phyloP scores from a whole-genome alignment of 2,797 vertebrate genomes.

The Coranthus polyacanthus region DNA sequence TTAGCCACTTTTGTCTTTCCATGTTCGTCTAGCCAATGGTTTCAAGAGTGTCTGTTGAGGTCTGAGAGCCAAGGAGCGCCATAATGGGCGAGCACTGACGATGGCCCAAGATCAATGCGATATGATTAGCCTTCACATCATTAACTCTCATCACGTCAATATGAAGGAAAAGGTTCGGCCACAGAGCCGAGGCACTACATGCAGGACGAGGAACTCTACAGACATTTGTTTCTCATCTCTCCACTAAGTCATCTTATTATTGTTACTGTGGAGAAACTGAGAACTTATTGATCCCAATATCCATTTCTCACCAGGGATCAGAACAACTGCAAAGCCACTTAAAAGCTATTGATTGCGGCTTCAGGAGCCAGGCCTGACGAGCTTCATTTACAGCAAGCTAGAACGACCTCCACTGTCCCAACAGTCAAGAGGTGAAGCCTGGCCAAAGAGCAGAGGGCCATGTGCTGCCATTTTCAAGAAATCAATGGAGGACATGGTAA shows the following conservation, averaged over 20 bases:
- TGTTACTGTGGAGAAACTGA: slow-evolving; percentile 58
- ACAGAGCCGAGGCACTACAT: slow-evolving; percentile 5
- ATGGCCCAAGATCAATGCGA: slow-evolving; percentile 30
- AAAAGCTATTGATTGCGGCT: slow-evolving; percentile 82
- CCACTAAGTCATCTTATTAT: slow-evolving; percentile 52
- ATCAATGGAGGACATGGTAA: not conserved
- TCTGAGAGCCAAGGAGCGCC: slow-evolving; percentile 15
- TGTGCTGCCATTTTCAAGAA: not conserved
- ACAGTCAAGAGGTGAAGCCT: slow-evolving; percentile 17
- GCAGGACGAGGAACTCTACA: slow-evolving; percentile 3
- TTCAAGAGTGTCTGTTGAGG: slow-evolving; percentile 17
- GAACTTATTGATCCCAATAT: slow-evolving; percentile 81
- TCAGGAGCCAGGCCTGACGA: slow-evolving; percentile 56
- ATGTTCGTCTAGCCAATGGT: not conserved
- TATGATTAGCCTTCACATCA: slow-evolving; percentile 42
- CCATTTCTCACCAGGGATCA: slow-evolving; percentile 78
- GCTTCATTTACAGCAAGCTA: slow-evolving; percentile 68
- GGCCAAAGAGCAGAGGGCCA: not conserved
- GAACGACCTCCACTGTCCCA: slow-evolving; percentile 11
- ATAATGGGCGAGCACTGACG: slow-evolving; percentile 1
- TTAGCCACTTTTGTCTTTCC: slow-evolving; percentile 1
- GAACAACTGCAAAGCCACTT: slow-evolving; percentile 78
- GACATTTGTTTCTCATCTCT: slow-evolving; percentile 24
- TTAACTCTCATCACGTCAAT: slow-evolving; percentile 29
- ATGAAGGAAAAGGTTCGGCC: slow-evolving; percentile 16